These are phyloP conservation scores for Drosophila lowei DNA, from an alignment of 1,140 invertebrate species.

Conservation along the genomic window DNA sequence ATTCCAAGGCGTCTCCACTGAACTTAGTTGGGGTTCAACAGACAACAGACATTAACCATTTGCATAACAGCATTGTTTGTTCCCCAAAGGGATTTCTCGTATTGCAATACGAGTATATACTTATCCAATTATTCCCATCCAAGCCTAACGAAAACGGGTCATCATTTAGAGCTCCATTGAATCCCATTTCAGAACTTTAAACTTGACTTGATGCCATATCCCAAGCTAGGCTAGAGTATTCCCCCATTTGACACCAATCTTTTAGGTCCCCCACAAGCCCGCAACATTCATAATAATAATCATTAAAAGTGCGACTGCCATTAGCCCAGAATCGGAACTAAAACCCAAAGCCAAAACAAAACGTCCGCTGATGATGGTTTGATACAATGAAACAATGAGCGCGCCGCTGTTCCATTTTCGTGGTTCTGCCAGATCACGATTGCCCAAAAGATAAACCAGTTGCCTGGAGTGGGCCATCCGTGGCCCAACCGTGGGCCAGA, in stretches of 20 bases:
- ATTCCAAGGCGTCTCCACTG: constrained; percentile 19
- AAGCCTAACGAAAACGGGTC: background rate
- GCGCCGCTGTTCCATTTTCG: constrained; percentile 41
- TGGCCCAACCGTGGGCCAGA: background rate
- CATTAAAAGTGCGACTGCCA: constrained; percentile 73
- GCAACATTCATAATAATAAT: constrained; percentile 71
- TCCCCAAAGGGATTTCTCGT: background rate
- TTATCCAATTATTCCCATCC: background rate
- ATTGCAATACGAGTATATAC: too few relatives aligned
- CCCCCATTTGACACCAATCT: constrained; percentile 68
- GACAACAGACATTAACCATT: background rate
- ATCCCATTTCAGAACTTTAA: too few relatives aligned
- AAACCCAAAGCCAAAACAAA: constrained; percentile 24
- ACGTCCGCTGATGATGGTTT: constrained; percentile 42
- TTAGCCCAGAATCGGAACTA: constrained; percentile 65
- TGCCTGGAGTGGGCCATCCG: constrained; percentile 9
- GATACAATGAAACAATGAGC: constrained; percentile 47
- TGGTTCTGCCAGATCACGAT: constrained; percentile 61
- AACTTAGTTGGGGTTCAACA: constrained; percentile 23
- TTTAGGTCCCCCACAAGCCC: constrained; percentile 34
- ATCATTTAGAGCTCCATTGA: constrained; percentile 5
- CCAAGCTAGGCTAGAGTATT: constrained; percentile 1
- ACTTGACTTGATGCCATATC: too few relatives aligned
- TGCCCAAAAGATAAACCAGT: constrained; percentile 66
- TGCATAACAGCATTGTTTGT: background rate